Evolutionary conservation across 2,888 invertebrate genomes (phyloP), one percentile per base, ranked within the genome.

Genomic region (Andricus quercusramuli): DNA sequence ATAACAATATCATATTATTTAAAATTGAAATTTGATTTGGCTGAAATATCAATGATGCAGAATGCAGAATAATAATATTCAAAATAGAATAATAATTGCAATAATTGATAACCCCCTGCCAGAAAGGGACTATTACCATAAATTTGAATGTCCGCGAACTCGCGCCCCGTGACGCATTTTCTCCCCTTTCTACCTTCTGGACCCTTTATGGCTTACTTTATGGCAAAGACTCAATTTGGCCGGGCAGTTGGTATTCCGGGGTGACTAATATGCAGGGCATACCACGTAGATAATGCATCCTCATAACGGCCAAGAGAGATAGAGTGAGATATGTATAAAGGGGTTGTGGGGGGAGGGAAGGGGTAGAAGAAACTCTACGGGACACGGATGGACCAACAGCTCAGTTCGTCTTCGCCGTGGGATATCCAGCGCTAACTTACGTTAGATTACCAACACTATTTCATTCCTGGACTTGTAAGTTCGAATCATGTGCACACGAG

Each of bases 191-290:
- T 83, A 85, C 82, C 91, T 93, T 93, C 93, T 93, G 91, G 93
- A 93, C 94, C 94, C 93, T 92, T 92, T 92, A 92, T 89, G 89
- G 90, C 91, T 91, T 90, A 91, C 89, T 92, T 92, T 92, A 92
- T 92, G 91, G 92, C 91, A 90, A 92, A 89, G 91, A 92, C 92
- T 92, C 91, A 92, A 94, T 94, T 94, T 94, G 94, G 94, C 89
- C 92, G 93, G 89, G 94, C 91, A 90, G 94, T 94, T 94, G 93
- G 94, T 94, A 94, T 94, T 94, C 94, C 94, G 94, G 93, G 93
- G 93, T 94, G 94, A 94, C 94, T 94, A 95, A 94, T 94, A 94
- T 94, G 94, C 94, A 94, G 94, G 94, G 94, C 94, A 94, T 94
- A 94, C 94, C 94, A 94, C 93, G 88, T 87, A 93, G 93, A 93